Evolutionary conservation across 1,140 invertebrate genomes (phyloP), one percentile per base, ranked within the genome.

Genomic region (Cyclina sinensis): DNA sequence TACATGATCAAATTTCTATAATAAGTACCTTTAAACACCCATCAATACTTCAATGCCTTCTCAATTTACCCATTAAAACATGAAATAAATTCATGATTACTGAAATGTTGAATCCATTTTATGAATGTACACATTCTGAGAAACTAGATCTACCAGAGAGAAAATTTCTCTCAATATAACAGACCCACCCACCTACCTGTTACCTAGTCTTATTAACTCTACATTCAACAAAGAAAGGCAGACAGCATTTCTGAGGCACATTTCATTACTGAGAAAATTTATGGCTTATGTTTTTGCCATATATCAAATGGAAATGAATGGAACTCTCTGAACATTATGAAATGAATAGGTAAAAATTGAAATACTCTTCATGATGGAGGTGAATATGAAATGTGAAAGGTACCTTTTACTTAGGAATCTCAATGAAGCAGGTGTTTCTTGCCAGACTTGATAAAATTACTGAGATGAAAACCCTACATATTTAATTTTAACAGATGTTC

Each of bases 281-380:
- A 62, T 62, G 18, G 57, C 57, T 62, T 62, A 62, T 62, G n/a
- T 62, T 57, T 62, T 62, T 62, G 57, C 57, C 57, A 62, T 62
- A 27, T 62, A 62, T 62, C 57, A 62, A 24, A 62, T 27, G n/a
- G 24, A 62, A 62, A 62, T 62, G 57, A 62, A 62, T 62, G 57
- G 27, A 62, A 62, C 18, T 24, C 7, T 9, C 57, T 62, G 24
- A 62, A 62, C 57, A 62, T 62, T 62, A 62, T n/a, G 57, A 62
- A 62, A 62, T 27, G 24, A 62, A 62, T 62, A 62, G 57, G 57
- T 24, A 62, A 27, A 62, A 24, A 62, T 4, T 14, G 14, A 18
- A 27, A 62, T 62, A 62, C 57, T 62, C 57, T 62, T 62, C 57
- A 62, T 27, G 24, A 62, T 27, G 57, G 27, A 62, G 57, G 57